A percentile compares a stretch with the other conserved stretches of the same genome.
phyloP scores from a whole-genome alignment of 1,140 invertebrate species.

The Oreohelix idahoensis region DNA sequence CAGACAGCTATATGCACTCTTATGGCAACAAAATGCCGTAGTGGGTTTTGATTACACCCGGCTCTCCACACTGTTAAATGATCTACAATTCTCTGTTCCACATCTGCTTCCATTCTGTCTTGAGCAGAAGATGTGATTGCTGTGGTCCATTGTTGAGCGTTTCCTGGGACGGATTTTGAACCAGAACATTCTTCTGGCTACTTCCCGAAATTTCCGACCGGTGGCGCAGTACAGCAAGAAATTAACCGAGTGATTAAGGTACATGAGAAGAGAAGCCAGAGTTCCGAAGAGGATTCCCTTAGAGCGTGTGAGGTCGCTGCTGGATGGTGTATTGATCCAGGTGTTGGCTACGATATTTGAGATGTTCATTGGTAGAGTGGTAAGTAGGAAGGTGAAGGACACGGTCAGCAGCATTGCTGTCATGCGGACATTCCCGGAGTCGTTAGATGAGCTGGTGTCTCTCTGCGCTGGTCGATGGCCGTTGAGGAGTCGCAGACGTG shows the following conservation, averaged over 20 bases:
- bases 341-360: conserved; percentile 54
- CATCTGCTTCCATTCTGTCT: conserved; percentile 12
- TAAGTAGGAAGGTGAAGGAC: conserved; percentile 68
- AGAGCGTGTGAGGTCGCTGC: not conserved
- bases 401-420: conserved; percentile 68
- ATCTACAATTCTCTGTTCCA: conserved; percentile 14
- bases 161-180: conserved; percentile 37
- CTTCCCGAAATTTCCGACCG: conserved; percentile 69
- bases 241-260: conserved; percentile 72
- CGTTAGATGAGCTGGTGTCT: not conserved
- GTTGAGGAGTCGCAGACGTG: not conserved
- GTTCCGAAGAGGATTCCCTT: conserved; percentile 53
- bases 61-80: conserved; percentile 43
- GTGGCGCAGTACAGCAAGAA: conserved; percentile 73
- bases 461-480: not conserved
- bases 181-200: conserved; percentile 63
- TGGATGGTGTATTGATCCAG: conserved; percentile 45
- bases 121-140: conserved; percentile 50
- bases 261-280: conserved; percentile 68
- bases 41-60: too few relatives aligned
- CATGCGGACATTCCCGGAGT: conserved; percentile 48
- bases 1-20: too few relatives aligned
- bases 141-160: conserved; percentile 38
- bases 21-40: too few relatives aligned
- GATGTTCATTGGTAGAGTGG: conserved; percentile 67